phyloP scores from a whole-genome alignment of 2,888 invertebrate species.

The Itoplectis maculator region DNA sequence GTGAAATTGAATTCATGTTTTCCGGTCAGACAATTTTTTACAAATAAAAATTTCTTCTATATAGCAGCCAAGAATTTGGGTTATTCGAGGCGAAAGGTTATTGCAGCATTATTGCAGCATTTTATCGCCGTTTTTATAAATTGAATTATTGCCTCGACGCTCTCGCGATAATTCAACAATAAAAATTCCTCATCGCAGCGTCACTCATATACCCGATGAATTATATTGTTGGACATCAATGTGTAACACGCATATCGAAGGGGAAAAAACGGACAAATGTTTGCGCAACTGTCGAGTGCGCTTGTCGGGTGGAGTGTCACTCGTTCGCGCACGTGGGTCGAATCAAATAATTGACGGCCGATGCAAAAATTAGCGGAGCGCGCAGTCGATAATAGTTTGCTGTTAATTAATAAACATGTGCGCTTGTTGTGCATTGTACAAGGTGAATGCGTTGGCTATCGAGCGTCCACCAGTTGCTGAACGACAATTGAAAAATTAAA shows the following conservation, averaged over 20 bases:
- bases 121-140: not conserved
- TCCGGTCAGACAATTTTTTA: no score
- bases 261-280: constrained; percentile 35
- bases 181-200: not conserved
- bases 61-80: no score
- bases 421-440: not conserved
- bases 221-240: constrained; percentile 17
- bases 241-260: constrained; percentile 30
- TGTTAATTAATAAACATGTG: constrained; percentile 18
- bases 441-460: constrained; percentile 11
- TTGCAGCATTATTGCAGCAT: not conserved
- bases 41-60: no score
- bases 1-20: no score
- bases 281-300: constrained; percentile 55
- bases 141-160: not conserved
- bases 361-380: constrained; percentile 46
- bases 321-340: constrained; percentile 52
- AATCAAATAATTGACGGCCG: constrained; percentile 59
- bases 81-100: no score
- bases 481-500: not conserved
- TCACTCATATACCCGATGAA: not conserved
- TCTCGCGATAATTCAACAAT: constrained; percentile 3
- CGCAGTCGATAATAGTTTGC: constrained; percentile 9
- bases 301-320: not conserved
- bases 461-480: constrained; percentile 21